These are phyloP conservation scores for Elmis aenea DNA, from an alignment of 2,888 invertebrate species.

Conservation along the genomic window DNA sequence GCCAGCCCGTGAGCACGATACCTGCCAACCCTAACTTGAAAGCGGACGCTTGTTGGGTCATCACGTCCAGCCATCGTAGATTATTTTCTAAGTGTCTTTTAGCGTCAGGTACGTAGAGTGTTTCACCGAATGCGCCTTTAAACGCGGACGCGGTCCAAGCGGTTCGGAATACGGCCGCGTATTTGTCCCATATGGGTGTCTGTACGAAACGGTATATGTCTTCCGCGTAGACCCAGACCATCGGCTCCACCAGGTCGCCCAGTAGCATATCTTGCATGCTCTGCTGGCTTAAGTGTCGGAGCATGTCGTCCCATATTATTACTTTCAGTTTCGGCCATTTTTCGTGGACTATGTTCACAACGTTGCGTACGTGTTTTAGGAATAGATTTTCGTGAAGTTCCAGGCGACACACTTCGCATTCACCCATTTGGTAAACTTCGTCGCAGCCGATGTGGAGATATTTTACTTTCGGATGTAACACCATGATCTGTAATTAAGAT, in stretches of 20 bases:
- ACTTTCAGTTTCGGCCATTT: slow-evolving; percentile 56
- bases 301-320: slow-evolving; percentile 80
- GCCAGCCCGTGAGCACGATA: slow-evolving; percentile 57
- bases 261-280: slow-evolving; percentile 58
- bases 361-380: slow-evolving; percentile 56
- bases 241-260: slow-evolving; percentile 66
- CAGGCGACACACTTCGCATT: slow-evolving; percentile 57
- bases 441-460: slow-evolving; percentile 71
- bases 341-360: slow-evolving; percentile 56
- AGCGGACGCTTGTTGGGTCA: slow-evolving; percentile 53
- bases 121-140: slow-evolving; percentile 72
- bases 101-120: slow-evolving; percentile 60
- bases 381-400: slow-evolving; percentile 55
- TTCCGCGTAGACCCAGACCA: slow-evolving; percentile 78
- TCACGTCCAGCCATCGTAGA: slow-evolving; percentile 64
- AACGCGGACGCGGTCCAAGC: slow-evolving; percentile 72
- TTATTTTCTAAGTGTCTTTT: slow-evolving; percentile 67
- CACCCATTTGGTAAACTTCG: slow-evolving; percentile 68
- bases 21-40: slow-evolving; percentile 53
- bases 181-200: slow-evolving; percentile 60
- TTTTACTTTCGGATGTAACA: slow-evolving; percentile 38
- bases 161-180: slow-evolving; percentile 60
- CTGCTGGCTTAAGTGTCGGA: slow-evolving; percentile 58
- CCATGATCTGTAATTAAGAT: slow-evolving; percentile 33
- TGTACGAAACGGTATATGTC: slow-evolving; percentile 57